A percentile compares a stretch with the other conserved stretches of the same genome.
Conservation (phyloP, 2,113 vertebrate species). For the Urocitellus parryii region DNA sequence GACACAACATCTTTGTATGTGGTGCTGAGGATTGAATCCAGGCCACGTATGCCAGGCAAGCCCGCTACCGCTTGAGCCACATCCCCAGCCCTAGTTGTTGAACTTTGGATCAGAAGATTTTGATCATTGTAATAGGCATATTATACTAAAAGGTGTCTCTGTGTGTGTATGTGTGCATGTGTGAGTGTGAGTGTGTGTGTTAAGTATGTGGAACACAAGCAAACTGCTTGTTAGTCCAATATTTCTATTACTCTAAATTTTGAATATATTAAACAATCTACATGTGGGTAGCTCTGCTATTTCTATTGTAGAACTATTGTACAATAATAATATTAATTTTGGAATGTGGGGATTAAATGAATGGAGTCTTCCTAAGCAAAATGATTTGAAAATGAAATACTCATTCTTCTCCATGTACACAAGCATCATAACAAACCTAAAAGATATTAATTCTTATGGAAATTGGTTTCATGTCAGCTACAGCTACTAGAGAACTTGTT, state of each 20-base stretch:
- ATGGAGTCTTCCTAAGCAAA: not conserved
- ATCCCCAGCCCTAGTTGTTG: too few species aligned
- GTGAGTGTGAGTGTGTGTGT: too few species aligned
- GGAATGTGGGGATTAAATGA: not conserved
- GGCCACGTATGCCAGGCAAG: too few species aligned
- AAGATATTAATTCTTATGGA: not conserved
- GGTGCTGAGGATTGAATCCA: too few species aligned
- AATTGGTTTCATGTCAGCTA: not conserved
- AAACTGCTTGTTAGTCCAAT: not conserved
- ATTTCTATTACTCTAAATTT: not conserved
- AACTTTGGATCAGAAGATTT: not conserved
- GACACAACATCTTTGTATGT: too few species aligned
- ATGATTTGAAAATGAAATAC: not conserved
- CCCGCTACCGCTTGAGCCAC: too few species aligned
- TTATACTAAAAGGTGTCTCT: not conserved
- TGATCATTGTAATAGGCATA: not conserved
- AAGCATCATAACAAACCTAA: not conserved
- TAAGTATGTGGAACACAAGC: not conserved
- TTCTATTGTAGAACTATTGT: not conserved
- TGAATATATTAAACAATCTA: not conserved
- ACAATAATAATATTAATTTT: not conserved
- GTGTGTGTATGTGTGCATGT: not conserved
- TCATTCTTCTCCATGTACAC: not conserved
- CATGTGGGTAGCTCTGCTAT: not conserved
- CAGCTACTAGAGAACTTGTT: not conserved